phyloP scores from a whole-genome alignment of 2,113 vertebrate genomes.

The Pygoscelis adeliae region DNA sequence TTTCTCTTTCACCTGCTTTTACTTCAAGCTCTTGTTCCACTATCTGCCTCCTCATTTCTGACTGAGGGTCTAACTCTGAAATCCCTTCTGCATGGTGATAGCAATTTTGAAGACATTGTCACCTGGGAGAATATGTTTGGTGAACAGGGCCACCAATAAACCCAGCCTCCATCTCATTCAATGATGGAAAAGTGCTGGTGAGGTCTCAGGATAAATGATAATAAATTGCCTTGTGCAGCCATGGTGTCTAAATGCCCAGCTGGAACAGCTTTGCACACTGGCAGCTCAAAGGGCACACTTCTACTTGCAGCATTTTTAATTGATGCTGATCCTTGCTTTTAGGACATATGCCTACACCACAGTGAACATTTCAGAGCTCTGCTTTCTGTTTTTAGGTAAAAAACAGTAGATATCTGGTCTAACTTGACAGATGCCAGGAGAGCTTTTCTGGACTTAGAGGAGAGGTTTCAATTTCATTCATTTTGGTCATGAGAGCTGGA shows the following conservation, averaged over 20 bases:
- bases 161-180: not conserved
- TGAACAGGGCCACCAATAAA: not conserved
- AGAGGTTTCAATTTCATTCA: not conserved
- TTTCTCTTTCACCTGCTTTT: constrained; percentile 62
- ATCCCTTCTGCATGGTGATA: not conserved
- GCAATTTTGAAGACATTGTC: not conserved
- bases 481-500: not conserved
- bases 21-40: not conserved
- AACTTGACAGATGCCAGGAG: not conserved
- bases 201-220: not conserved
- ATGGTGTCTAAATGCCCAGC: not conserved
- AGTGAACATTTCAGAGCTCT: not conserved
- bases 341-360: not conserved
- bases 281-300: not conserved
- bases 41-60: not conserved
- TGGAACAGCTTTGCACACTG: not conserved
- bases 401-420: not conserved
- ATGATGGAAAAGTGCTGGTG: not conserved
- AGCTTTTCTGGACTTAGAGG: not conserved
- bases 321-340: not conserved
- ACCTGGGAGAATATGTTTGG: not conserved
- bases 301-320: not conserved
- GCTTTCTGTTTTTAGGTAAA: constrained; percentile 30
- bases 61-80: not conserved
- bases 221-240: not conserved